These are phyloP conservation scores for Acanthosepion pharaonis DNA, from an alignment of 2,888 invertebrate species.

Conservation along the genomic window DNA sequence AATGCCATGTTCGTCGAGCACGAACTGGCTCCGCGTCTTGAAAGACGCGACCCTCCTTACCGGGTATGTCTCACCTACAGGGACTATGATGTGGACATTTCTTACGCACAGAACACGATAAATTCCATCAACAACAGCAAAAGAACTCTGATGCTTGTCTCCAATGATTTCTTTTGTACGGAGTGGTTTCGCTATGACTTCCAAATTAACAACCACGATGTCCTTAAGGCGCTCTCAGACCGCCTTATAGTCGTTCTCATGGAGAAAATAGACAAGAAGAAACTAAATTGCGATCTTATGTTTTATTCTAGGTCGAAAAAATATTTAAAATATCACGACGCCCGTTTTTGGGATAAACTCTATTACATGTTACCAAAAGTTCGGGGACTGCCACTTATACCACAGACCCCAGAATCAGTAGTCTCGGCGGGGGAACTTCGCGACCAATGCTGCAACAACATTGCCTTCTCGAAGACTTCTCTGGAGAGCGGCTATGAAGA, in stretches of 20 bases:
- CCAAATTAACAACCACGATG: conserved; percentile 88
- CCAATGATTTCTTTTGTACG: conserved; percentile 90
- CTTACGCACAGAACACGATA: conserved; percentile 88
- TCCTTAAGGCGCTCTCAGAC: conserved; percentile 83
- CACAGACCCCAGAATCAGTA: conserved; percentile 43
- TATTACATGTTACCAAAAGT: conserved; percentile 84
- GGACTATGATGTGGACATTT: conserved; percentile 66
- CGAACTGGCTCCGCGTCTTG: conserved; percentile 87
- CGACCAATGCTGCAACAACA: conserved; percentile 44
- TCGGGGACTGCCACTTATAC: conserved; percentile 42
- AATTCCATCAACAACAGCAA: conserved; percentile 89
- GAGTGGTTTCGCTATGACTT: conserved; percentile 94
- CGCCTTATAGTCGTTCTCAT: conserved; percentile 87
- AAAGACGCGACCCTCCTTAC: conserved; percentile 87
- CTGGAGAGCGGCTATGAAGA: conserved; percentile 45
- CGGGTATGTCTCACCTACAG: conserved; percentile 61
- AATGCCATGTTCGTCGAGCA: conserved; percentile 91
- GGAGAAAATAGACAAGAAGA: conserved; percentile 87
- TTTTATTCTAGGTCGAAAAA: conserved; percentile 90
- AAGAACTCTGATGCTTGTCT: conserved; percentile 89
- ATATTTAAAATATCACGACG: conserved; percentile 89
- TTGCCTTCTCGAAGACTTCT: conserved; percentile 46
- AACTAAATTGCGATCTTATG: conserved; percentile 88
- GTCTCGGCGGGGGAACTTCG: conserved; percentile 42
- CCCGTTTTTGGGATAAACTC: conserved; percentile 94